Evolutionary conservation across 35 echinoderm and acorn worm genomes (phyloP).

Genomic region (Apostichopus japonicus): DNA sequence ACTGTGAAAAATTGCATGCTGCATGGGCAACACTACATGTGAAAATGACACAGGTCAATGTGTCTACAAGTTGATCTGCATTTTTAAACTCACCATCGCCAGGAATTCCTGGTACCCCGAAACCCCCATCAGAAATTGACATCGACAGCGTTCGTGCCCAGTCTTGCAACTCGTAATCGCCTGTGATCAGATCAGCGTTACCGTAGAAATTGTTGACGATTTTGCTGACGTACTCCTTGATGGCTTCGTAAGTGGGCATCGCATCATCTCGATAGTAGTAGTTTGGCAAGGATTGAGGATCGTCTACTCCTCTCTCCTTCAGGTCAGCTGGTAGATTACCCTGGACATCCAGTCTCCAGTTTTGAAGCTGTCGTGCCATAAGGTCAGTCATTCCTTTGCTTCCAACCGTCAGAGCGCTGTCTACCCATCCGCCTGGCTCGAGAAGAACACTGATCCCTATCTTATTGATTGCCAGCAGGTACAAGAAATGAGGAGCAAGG

Average conservation of each 20-base stretch:
- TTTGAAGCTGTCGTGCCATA: slow-evolving; percentile 16
- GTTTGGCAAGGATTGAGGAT: slow-evolving; percentile 61
- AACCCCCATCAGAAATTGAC: slow-evolving; percentile 19
- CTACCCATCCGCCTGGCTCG: slow-evolving; percentile 63
- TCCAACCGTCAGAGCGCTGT: slow-evolving; percentile 60
- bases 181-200: slow-evolving; percentile 27
- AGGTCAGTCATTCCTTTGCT: slow-evolving; percentile 46
- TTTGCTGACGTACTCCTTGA: slow-evolving; percentile 64
- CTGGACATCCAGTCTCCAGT: slow-evolving; percentile 72
- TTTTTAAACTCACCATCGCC: slow-evolving; percentile 60
- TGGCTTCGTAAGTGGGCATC: slow-evolving; percentile 52
- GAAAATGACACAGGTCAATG: slow-evolving; percentile 72
- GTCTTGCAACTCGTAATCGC: slow-evolving; percentile 81
- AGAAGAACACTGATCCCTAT: slow-evolving; percentile 21
- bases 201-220: slow-evolving; percentile 63
- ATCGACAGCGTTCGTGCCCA: slow-evolving; percentile 43
- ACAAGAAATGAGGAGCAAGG: slow-evolving; percentile 73
- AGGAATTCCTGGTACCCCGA: slow-evolving; percentile 11
- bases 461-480: slow-evolving; percentile 60
- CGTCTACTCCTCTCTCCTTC: slow-evolving; percentile 65
- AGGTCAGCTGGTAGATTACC: slow-evolving; percentile 73
- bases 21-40: slow-evolving; percentile 70
- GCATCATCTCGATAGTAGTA: slow-evolving; percentile 87
- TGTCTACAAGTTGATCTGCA: slow-evolving; percentile 58
- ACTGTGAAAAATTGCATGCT: slow-evolving; percentile 70